Evolutionary conservation across 2,888 invertebrate genomes (phyloP).

Genomic region (Drymonia ruficornis): DNA sequence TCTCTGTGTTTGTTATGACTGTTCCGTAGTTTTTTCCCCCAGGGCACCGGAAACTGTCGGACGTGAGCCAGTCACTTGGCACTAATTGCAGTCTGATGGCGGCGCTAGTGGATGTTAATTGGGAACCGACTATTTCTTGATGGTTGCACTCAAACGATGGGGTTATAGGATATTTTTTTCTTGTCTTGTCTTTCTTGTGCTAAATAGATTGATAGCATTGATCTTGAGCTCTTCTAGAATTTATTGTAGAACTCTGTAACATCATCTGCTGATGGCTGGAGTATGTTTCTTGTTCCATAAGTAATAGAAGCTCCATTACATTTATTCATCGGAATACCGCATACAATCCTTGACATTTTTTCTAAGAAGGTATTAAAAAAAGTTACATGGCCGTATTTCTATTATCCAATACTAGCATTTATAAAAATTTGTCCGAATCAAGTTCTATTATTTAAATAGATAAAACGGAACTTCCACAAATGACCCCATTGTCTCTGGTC

Average conservation of each 20-base stretch:
- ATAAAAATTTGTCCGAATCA: neutral
- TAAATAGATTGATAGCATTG: too few relatives aligned
- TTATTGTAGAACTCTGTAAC: too few relatives aligned
- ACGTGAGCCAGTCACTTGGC: constrained; percentile 43
- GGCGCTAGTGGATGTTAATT: constrained; percentile 32
- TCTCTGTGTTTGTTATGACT: constrained; percentile 53
- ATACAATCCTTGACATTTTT: too few relatives aligned
- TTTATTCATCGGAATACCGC: too few relatives aligned
- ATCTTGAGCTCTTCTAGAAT: too few relatives aligned
- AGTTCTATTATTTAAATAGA: neutral
- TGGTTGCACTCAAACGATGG: constrained; percentile 4
- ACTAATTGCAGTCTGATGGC: constrained; percentile 45
- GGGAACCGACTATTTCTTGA: constrained; percentile 7
- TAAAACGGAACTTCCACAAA: constrained; percentile 3
- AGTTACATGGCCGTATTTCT: too few relatives aligned
- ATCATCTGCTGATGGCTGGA: too few relatives aligned
- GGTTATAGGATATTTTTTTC: neutral
- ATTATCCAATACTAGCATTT: too few relatives aligned
- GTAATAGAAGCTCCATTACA: too few relatives aligned
- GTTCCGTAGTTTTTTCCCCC: constrained; percentile 35
- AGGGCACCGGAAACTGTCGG: constrained; percentile 44
- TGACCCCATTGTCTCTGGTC: constrained; percentile 19
- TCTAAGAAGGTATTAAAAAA: too few relatives aligned
- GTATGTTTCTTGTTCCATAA: too few relatives aligned
- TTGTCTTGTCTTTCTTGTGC: too few relatives aligned